These are phyloP conservation scores for Melanotaenia pygmaea DNA, from an alignment of 2,797 vertebrate genomes.

Conservation along the genomic window DNA sequence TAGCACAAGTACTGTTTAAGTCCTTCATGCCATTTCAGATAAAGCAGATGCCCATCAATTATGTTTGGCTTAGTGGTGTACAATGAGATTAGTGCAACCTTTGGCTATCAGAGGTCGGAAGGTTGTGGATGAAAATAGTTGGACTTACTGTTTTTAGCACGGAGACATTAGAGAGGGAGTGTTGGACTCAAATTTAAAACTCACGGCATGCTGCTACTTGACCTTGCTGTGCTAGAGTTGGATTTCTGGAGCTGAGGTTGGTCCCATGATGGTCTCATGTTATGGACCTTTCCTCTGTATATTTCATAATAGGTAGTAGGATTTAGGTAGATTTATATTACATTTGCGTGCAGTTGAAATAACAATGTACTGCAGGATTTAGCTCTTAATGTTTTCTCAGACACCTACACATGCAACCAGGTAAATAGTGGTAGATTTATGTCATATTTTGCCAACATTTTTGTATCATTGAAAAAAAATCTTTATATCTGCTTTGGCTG, in stretches of 20 bases:
- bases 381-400: not conserved
- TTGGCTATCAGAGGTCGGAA: conserved; percentile 45
- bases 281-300: conserved; percentile 8
- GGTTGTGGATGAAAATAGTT: conserved; percentile 66
- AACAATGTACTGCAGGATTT: not conserved
- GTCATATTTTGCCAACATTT: conserved; percentile 2
- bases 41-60: conserved; percentile 60
- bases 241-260: conserved; percentile 26
- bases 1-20: conserved; percentile 46
- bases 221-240: conserved; percentile 38
- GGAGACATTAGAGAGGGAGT: conserved; percentile 13
- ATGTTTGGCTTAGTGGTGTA: conserved; percentile 64
- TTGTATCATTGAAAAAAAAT: not conserved
- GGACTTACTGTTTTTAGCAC: conserved; percentile 54
- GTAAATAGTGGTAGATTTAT: not conserved
- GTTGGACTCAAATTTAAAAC: conserved; percentile 45
- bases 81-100: conserved; percentile 73
- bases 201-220: conserved; percentile 30
- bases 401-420: not conserved
- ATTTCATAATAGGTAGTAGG: conserved; percentile 7
- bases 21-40: conserved; percentile 64
- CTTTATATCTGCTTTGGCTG: not conserved
- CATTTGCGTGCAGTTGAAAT: not conserved
- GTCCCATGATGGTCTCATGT: conserved; percentile 33
- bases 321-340: conserved; percentile 7